Percentiles rank a stretch among this genome's conserved stretches.
phyloP scores from a whole-genome alignment of 1,140 invertebrate species.

The Cepaea nemoralis region DNA sequence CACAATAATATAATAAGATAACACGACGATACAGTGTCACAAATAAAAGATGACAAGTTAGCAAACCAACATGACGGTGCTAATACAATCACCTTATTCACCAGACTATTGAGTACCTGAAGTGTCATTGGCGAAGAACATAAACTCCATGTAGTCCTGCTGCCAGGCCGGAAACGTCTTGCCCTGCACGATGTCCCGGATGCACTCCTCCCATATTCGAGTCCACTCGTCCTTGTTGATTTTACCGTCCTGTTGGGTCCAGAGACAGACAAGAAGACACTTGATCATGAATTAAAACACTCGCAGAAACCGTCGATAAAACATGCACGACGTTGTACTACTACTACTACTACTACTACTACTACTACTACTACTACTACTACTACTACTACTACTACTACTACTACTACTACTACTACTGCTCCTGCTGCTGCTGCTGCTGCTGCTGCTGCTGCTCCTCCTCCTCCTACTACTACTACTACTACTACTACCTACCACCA shows the following conservation, averaged over 20 bases:
- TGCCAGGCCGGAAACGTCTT: constrained; percentile 36
- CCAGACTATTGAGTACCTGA: no score
- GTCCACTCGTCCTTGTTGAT: constrained; percentile 36
- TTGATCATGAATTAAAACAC: no score
- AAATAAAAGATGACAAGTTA: no score
- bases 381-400: constrained; percentile 10
- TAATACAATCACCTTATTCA: no score
- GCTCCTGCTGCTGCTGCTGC: not conserved
- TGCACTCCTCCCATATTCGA: constrained; percentile 31
- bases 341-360: not conserved
- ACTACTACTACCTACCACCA: not conserved
- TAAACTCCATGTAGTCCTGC: constrained; percentile 43
- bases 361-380: constrained; percentile 6
- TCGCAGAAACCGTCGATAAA: no score
- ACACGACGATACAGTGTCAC: no score
- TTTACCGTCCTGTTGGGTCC: constrained; percentile 8
- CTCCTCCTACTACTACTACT: not conserved
- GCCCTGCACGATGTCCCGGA: constrained; percentile 24
- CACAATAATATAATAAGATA: no score
- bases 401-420: constrained; percentile 15
- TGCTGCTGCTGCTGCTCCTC: not conserved
- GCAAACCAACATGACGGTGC: no score
- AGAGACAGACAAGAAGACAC: not conserved
- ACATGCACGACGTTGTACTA: no score
- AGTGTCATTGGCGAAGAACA: constrained; percentile 42